Evolutionary conservation across 2,797 vertebrate species (phyloP).

Genomic region (Acipenser ruthenus): DNA sequence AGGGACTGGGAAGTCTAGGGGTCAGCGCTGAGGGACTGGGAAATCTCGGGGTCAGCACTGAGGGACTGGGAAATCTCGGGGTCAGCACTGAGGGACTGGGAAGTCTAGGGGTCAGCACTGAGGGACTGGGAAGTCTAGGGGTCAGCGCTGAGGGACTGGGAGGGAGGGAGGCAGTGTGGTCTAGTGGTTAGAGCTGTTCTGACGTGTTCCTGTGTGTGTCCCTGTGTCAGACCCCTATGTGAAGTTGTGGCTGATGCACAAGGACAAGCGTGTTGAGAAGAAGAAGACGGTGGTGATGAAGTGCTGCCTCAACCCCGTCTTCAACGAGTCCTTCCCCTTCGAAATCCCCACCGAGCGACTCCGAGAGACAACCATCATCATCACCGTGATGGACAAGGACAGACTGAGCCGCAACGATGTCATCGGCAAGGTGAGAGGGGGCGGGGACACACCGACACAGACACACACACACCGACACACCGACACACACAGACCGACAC

Average conservation of each 20-base stretch:
- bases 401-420: constrained; percentile 95
- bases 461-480: neutral
- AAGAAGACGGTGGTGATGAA: constrained; percentile 99
- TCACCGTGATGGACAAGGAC: constrained; percentile 99
- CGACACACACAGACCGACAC: neutral
- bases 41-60: no score
- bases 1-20: no score
- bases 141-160: no score
- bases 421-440: constrained; percentile 83
- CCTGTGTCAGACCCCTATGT: constrained; percentile 83
- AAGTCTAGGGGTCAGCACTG: no score
- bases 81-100: no score
- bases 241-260: constrained; percentile 98
- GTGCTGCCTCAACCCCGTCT: constrained; percentile 91
- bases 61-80: no score
- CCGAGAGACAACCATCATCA: constrained; percentile 94
- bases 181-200: no score
- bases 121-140: no score
- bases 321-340: constrained; percentile 96
- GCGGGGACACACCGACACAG: neutral
- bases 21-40: no score
- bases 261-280: constrained; percentile 97
- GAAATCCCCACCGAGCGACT: constrained; percentile 93
- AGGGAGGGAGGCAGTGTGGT: no score
- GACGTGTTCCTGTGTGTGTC: no score